Evolutionary conservation across 2,888 invertebrate genomes (phyloP).

Genomic region (Cyclophora punctaria): DNA sequence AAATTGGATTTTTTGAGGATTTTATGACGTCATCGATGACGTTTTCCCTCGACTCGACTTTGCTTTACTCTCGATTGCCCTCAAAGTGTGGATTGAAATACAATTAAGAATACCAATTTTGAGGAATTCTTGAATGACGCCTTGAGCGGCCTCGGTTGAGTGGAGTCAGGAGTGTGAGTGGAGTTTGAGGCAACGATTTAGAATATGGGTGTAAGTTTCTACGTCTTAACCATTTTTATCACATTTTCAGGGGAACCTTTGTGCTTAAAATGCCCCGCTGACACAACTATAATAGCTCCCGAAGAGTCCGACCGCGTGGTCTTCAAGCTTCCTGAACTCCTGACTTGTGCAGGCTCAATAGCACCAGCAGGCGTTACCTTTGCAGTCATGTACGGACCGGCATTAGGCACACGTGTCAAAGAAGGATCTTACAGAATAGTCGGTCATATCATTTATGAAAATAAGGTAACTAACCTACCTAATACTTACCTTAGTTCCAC

Average conservation of each 20-base stretch:
- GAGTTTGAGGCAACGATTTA: no score
- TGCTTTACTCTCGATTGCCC: no score
- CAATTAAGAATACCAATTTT: no score
- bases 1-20: no score
- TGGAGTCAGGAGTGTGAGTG: slow-evolving; percentile 10
- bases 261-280: slow-evolving; percentile 61
- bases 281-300: slow-evolving; percentile 55
- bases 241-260: neutral
- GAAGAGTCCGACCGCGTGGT: slow-evolving; percentile 45
- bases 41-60: no score
- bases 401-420: slow-evolving; percentile 49
- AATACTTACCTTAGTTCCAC: no score
- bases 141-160: slow-evolving; percentile 22
- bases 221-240: no score
- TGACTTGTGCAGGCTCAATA: slow-evolving; percentile 43
- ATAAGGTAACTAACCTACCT: slow-evolving; percentile 31
- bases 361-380: slow-evolving; percentile 41
- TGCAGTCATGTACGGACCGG: slow-evolving; percentile 53
- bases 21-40: no score
- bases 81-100: no score
- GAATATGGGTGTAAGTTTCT: no score
- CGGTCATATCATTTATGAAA: slow-evolving; percentile 44
- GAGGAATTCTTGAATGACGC: no score
- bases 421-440: slow-evolving; percentile 56
- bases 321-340: slow-evolving; percentile 43